phyloP scores from a whole-genome alignment of 2,113 vertebrate genomes.

The Ammodytes marinus region DNA sequence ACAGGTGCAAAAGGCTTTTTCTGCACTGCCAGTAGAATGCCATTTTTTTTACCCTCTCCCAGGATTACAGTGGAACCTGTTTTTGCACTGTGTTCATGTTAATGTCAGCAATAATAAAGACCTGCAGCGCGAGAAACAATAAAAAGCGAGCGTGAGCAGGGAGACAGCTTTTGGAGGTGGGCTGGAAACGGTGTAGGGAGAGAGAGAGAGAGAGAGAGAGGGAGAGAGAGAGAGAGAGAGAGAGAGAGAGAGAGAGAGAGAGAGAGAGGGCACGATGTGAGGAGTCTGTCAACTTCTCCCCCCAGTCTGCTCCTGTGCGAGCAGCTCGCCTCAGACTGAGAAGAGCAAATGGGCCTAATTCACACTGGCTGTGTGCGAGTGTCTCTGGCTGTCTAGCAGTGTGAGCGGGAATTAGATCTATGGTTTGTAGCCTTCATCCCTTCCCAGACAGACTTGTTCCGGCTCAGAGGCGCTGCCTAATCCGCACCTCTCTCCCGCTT shows the following conservation, averaged over 20 bases:
- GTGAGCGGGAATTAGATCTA: constrained; percentile 84
- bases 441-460: constrained; percentile 87
- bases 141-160: constrained; percentile 38
- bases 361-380: constrained; percentile 77
- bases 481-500: constrained; percentile 84
- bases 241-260: not conserved
- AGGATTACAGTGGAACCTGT: constrained; percentile 59
- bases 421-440: constrained; percentile 85
- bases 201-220: constrained; percentile 45
- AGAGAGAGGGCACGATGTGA: constrained; percentile 70
- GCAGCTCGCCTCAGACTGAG: constrained; percentile 72
- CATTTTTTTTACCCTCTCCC: constrained; percentile 13
- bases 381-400: constrained; percentile 80
- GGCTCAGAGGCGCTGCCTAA: constrained; percentile 86
- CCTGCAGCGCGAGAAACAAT: constrained; percentile 71
- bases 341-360: constrained; percentile 85
- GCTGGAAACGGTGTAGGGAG: constrained; percentile 63
- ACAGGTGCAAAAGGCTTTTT: constrained; percentile 75
- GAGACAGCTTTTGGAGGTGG: constrained; percentile 70
- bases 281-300: constrained; percentile 82
- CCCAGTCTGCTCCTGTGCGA: constrained; percentile 69
- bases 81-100: constrained; percentile 70
- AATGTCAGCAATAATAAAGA: constrained; percentile 81
- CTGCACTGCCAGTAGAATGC: constrained; percentile 61
- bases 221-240: too few relatives aligned